Evolutionary conservation across 1,140 invertebrate genomes (phyloP), one percentile per base, ranked within the genome.

Genomic region (Drosophila baimaii): DNA sequence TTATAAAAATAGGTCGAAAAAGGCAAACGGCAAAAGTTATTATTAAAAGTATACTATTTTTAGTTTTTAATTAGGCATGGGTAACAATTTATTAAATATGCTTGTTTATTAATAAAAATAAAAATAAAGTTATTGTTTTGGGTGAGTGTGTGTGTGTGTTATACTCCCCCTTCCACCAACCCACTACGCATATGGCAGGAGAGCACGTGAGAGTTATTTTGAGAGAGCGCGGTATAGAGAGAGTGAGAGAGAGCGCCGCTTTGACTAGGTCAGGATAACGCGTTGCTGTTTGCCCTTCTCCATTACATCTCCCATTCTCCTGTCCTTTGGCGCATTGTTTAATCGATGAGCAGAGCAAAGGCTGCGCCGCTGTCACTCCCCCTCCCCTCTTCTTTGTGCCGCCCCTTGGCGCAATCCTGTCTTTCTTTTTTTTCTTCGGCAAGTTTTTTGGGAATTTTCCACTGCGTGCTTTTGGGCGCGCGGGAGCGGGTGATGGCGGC

Each of bases 381-480:
- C 35, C n/a, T n/a, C n/a, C n/a, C n/a, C n/a, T n/a, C n/a, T n/a
- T 31, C 3, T 7, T 3, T 21, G 10, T 19, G 12, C 27, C 37
- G n/a, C 33, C 4, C 13, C 15, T 31, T 52, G 13, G 2, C 15
- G 7, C 15, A 13, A 39, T 23, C 25, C 39, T 35, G 9, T 15
- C 15, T 56, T 47, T 58, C 56, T 58, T 12, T 21, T 5, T 19
- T 43, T 8, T 13, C 8, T 31, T 37, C 9, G 35, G 6, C 9
- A 19, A 27, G 15, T 56, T 86, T 66, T 76, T 82, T 82, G 83
- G 83, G 55, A 78, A 86, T 86, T 85, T 86, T 86, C 82, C 82
- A 81, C 52, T 56, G 78, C 54, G 21, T 52, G 35, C 57, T 68
- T 80, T 55, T 44, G 47, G 23, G 17, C 27, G 15, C 6, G 29